Evolutionary conservation across 2,888 invertebrate genomes (phyloP), one percentile per base, ranked within the genome.

Genomic region (Eilema sororculum): DNA sequence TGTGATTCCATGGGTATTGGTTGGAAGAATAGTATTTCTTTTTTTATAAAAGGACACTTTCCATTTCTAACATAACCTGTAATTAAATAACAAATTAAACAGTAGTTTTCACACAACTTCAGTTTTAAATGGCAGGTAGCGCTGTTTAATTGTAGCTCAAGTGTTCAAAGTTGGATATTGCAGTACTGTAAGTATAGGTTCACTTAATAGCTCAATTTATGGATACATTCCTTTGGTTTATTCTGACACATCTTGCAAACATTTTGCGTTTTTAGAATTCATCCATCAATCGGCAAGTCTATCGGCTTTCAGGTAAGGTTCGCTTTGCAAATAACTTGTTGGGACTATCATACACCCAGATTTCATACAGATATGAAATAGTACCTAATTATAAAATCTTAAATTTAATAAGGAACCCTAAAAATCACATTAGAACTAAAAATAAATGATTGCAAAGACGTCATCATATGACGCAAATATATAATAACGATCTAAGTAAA

Each of bases 201-300:
- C 63, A 62, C 2, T 58, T 84, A 78, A 80, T 75, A 62, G 69
- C 83, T 84, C 72, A 81, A 84, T 82, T 74, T 37, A 37, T 37
- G 0, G 60, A 37, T 41, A 33, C 28, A 66, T 52, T 6, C 12
- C 22, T 9, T 5, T 58, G 25, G 24, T 59, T 57, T n/a, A 16
- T 41, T 28, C 16, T 41, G 24, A 4, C 66, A 74, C 71, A 30
- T 3, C 30, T 22, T 24, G 63, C 20, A 66, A 81, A 79, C 82
- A 68, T 74, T 79, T 76, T 62, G 16, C 30, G n/a, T 68, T n/a
- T 9, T n/a, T 9, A 3, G 41, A 41, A 3, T 16, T 41, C 16
- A 16, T 41, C 41, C 3, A 0, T 41, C 41, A 5, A 41, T 41
- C 41, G 3, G 33, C 12, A 37, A 16, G 41, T 16, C 13, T 22